Conservation (phyloP, 2,888 invertebrate genomes). For the Morinoia aosen region DNA sequence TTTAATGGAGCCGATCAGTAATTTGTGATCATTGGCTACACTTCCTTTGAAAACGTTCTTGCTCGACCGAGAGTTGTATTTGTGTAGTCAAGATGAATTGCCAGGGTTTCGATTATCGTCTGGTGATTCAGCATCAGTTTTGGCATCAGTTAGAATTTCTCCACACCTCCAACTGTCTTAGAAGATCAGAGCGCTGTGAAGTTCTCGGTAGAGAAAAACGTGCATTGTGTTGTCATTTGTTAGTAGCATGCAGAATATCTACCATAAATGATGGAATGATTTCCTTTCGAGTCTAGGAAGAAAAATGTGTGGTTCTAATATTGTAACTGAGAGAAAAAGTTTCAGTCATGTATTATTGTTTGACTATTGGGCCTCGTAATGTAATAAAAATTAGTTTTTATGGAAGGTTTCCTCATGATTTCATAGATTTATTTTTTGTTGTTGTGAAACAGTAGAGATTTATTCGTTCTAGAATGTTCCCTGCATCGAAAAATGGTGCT, state of each 20-base stretch:
- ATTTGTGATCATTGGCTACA: background rate
- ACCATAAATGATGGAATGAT: too few species aligned
- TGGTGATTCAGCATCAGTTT: background rate
- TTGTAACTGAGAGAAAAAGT: too few species aligned
- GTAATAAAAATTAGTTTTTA: background rate
- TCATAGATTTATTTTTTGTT: background rate
- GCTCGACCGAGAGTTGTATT: background rate
- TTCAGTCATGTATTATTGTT: too few species aligned
- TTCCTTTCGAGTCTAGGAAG: too few species aligned
- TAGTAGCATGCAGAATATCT: background rate
- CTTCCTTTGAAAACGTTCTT: background rate
- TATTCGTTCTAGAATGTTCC: too few species aligned
- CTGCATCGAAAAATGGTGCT: too few species aligned
- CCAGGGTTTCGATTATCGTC: background rate
- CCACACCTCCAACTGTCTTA: too few species aligned
- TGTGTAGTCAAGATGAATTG: background rate
- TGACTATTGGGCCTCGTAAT: too few species aligned
- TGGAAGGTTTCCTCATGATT: background rate
- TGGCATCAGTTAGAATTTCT: background rate
- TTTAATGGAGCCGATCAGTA: background rate
- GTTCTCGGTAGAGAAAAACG: background rate
- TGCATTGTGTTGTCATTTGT: background rate
- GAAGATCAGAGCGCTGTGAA: background rate
- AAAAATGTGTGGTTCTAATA: too few species aligned
- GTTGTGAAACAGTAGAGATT: background rate